A percentile compares a stretch with the other conserved stretches of the same genome.
These are phyloP conservation scores for Notospermus geniculatus DNA, from an alignment of 1,140 invertebrate species.

Conservation along the genomic window DNA sequence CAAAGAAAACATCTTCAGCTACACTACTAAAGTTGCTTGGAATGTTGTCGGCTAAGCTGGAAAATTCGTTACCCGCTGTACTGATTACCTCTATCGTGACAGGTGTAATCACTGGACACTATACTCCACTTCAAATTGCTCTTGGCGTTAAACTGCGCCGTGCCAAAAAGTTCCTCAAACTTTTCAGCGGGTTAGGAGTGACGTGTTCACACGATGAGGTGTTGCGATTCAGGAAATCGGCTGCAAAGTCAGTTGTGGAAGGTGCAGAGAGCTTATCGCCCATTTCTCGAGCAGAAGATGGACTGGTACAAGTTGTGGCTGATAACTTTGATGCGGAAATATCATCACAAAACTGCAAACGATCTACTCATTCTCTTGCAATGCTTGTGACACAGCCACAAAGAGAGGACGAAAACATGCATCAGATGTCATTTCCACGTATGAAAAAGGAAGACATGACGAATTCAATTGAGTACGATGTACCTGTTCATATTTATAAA, in stretches of 20 bases:
- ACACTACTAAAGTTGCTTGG: not conserved
- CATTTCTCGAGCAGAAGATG: not conserved
- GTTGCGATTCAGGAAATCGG: not conserved
- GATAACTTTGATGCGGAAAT: constrained; percentile 3
- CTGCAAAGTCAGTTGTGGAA: not conserved
- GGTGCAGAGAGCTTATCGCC: not conserved
- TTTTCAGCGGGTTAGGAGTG: not conserved
- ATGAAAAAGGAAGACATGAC: not conserved
- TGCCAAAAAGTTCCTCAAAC: not conserved
- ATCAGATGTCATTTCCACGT: not conserved
- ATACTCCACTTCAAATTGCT: not conserved
- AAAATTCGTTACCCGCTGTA: not conserved
- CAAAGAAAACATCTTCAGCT: too few species aligned
- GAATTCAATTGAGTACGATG: not conserved
- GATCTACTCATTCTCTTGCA: not conserved
- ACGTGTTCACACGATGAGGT: not conserved
- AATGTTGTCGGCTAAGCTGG: not conserved
- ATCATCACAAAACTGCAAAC: not conserved
- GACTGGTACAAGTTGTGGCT: not conserved
- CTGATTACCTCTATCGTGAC: not conserved
- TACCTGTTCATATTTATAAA: not conserved
- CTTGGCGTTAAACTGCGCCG: not conserved
- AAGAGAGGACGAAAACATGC: not conserved
- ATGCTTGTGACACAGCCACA: not conserved
- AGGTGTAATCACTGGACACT: not conserved